phyloP scores from a whole-genome alignment of 30 jellyfish, hydroid and myxozoan species.

The Mastigias papua region DNA sequence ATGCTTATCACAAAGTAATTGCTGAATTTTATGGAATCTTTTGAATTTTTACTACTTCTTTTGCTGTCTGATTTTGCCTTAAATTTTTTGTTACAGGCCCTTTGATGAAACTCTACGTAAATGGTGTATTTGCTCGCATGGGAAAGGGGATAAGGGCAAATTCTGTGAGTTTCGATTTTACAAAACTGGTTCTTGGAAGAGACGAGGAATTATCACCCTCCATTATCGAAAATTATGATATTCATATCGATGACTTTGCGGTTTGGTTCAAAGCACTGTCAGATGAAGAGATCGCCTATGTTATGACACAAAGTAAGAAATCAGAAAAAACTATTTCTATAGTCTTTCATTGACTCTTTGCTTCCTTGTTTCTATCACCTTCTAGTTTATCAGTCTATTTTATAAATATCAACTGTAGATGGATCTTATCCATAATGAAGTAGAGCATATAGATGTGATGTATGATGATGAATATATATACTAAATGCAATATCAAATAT shows the following conservation, averaged over 20 bases:
- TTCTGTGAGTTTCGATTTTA: background rate
- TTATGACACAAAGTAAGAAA: background rate
- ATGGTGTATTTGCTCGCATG: background rate
- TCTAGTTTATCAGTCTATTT: too few relatives aligned
- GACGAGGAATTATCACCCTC: slow-evolving; percentile 1
- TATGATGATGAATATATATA: too few relatives aligned
- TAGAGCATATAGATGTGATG: too few relatives aligned
- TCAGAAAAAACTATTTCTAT: background rate
- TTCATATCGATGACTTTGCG: slow-evolving; percentile 43
- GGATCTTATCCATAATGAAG: too few relatives aligned
- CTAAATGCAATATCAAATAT: too few relatives aligned
- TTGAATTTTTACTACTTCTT: too few relatives aligned
- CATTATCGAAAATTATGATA: background rate
- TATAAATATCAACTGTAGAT: too few relatives aligned
- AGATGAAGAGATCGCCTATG: slow-evolving; percentile 20
- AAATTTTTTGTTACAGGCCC: slow-evolving; percentile 3
- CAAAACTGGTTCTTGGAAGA: slow-evolving; percentile 15
- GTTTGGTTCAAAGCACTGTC: slow-evolving; percentile 14
- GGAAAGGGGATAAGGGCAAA: background rate
- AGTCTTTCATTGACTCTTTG: background rate
- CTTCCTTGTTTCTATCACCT: background rate
- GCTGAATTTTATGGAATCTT: too few relatives aligned
- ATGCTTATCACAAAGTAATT: too few relatives aligned
- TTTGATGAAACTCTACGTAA: slow-evolving; percentile 1
- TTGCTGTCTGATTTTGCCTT: too few relatives aligned